phyloP scores from a whole-genome alignment of 2,888 invertebrate genomes.

The Yponomeuta sedellus region DNA sequence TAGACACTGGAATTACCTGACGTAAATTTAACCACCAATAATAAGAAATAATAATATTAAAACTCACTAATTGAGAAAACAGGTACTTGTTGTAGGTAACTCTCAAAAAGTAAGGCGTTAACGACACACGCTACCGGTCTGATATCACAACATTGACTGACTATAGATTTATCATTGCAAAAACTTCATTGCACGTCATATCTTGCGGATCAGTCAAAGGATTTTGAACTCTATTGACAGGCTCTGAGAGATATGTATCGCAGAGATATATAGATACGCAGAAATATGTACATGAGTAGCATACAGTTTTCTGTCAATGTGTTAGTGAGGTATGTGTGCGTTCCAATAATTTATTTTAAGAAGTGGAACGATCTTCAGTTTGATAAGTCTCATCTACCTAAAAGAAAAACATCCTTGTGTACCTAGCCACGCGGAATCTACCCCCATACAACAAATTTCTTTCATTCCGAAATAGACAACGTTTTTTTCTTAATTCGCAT shows the following conservation, averaged over 20 bases:
- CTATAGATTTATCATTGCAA: background rate
- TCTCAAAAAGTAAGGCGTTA: background rate
- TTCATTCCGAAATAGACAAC: too few relatives aligned
- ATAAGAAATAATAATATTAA: too few relatives aligned
- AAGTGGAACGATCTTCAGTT: background rate
- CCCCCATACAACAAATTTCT: too few relatives aligned
- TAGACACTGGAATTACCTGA: too few relatives aligned
- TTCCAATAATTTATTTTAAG: background rate
- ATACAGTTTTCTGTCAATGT: background rate
- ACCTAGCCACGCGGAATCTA: too few relatives aligned
- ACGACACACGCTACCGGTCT: background rate
- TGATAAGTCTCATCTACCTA: too few relatives aligned
- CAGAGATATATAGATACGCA: too few relatives aligned
- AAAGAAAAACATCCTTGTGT: too few relatives aligned
- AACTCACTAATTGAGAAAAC: too few relatives aligned
- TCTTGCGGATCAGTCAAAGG: background rate
- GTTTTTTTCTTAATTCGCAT: too few relatives aligned
- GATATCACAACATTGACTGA: background rate
- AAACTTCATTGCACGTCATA: background rate
- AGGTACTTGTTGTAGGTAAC: too few relatives aligned
- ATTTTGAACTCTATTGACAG: background rate
- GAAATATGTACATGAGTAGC: background rate
- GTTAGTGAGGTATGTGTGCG: background rate
- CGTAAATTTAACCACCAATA: too few relatives aligned
- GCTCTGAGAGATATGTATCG: background rate